These are phyloP conservation scores for Nyctalus aviator DNA, from an alignment of 2,797 vertebrate species.

Conservation along the genomic window DNA sequence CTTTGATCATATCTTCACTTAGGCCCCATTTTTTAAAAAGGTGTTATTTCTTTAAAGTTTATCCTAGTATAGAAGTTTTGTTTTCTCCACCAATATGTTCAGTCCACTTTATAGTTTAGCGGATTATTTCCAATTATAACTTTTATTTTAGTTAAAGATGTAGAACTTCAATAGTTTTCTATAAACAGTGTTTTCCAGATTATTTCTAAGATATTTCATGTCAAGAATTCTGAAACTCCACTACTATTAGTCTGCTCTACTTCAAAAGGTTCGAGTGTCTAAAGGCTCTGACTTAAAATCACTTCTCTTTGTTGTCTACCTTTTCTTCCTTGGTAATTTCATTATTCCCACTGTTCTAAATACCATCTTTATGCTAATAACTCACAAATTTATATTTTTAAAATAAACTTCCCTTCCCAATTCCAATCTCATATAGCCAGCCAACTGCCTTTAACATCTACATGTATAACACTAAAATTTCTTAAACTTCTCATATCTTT, in stretches of 20 bases:
- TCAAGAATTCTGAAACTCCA: neutral
- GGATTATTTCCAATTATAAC: neutral
- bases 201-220: slow-evolving; percentile 34
- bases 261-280: neutral
- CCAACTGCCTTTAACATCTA: neutral
- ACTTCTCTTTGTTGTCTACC: neutral
- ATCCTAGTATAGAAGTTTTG: slow-evolving; percentile 12
- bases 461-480: neutral
- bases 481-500: neutral
- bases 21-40: neutral
- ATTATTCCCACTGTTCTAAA: neutral
- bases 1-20: slow-evolving; percentile 41
- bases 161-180: neutral
- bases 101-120: slow-evolving; percentile 39
- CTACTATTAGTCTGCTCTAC: neutral
- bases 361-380: neutral
- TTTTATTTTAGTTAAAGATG: slow-evolving; percentile 7
- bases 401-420: slow-evolving; percentile 18
- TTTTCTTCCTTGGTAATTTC: slow-evolving; percentile 8
- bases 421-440: neutral
- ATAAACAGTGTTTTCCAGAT: neutral
- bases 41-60: neutral
- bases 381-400: neutral
- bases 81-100: slow-evolving; percentile 37
- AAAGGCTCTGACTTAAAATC: neutral